A percentile compares a stretch with the other conserved stretches of the same genome.
Evolutionary conservation across 2,797 vertebrate species (phyloP).

Genomic region (Hafferia zeledoni): DNA sequence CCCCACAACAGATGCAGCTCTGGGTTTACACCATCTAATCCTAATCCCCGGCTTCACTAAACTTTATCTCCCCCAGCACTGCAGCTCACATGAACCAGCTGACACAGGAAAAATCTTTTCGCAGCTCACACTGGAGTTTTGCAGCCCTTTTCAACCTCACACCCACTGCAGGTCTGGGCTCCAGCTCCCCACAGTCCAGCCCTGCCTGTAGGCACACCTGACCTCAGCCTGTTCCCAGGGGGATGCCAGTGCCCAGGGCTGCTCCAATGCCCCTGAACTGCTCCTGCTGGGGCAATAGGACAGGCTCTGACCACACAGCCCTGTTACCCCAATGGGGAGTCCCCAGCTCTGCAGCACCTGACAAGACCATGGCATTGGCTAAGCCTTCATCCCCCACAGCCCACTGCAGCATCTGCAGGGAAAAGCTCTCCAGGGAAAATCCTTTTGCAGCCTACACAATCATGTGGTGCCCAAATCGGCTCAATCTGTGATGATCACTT

Average conservation of each 20-base stretch:
- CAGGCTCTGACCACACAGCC: background rate
- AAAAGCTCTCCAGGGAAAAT: background rate
- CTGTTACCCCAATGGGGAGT: background rate
- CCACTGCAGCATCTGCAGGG: background rate
- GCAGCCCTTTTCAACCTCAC: background rate
- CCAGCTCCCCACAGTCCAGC: background rate
- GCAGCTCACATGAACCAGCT: background rate
- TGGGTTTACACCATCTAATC: background rate
- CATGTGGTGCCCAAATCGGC: background rate
- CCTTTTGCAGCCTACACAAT: background rate
- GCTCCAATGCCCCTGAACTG: background rate
- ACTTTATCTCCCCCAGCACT: fast-evolving
- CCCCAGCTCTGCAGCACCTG: background rate
- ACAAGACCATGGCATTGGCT: background rate
- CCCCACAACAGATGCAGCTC: background rate
- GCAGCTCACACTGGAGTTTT: background rate
- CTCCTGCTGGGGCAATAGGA: background rate
- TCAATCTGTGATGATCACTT: background rate
- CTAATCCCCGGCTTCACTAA: background rate
- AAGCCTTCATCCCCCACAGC: background rate
- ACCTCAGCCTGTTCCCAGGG: background rate
- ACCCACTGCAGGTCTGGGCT: fast-evolving
- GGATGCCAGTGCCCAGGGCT: background rate
- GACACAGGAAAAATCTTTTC: background rate
- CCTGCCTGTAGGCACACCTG: background rate